phyloP scores from a whole-genome alignment of 2,797 vertebrate species.

The Glossophaga mutica region DNA sequence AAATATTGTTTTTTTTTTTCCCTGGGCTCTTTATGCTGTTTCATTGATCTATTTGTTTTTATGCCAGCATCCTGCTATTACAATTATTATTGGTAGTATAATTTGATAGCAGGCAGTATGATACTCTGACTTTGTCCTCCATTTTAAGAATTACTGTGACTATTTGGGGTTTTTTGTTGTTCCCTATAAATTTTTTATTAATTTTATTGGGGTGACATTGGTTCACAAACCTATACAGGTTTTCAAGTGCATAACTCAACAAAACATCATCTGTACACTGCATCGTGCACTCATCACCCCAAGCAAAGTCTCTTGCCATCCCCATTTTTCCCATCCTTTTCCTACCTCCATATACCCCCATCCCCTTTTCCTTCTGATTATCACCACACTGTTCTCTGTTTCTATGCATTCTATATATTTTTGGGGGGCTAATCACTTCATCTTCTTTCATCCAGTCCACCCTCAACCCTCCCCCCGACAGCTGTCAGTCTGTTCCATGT shows the following conservation, averaged over 20 bases:
- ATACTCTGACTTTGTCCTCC: not conserved
- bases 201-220: not conserved
- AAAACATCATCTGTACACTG: too few species aligned
- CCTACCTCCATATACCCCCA: not conserved
- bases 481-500: too few species aligned
- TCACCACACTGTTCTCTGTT: too few species aligned
- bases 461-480: too few species aligned
- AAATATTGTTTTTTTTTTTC: too few species aligned
- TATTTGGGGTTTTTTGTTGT: not conserved
- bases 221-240: not conserved
- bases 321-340: not conserved
- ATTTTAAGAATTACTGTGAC: not conserved
- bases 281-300: too few species aligned
- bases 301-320: not conserved
- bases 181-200: not conserved
- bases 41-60: too few species aligned
- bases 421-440: too few species aligned
- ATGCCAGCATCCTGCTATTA: not conserved
- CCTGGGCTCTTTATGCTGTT: too few species aligned
- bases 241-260: not conserved
- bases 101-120: not conserved
- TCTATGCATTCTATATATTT: too few species aligned
- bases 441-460: too few species aligned
- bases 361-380: not conserved
- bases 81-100: not conserved